A percentile compares a stretch with the other conserved stretches of the same genome.
Conservation (phyloP, 1,140 invertebrate species). For the Ptiloglossa arizonensis region DNA sequence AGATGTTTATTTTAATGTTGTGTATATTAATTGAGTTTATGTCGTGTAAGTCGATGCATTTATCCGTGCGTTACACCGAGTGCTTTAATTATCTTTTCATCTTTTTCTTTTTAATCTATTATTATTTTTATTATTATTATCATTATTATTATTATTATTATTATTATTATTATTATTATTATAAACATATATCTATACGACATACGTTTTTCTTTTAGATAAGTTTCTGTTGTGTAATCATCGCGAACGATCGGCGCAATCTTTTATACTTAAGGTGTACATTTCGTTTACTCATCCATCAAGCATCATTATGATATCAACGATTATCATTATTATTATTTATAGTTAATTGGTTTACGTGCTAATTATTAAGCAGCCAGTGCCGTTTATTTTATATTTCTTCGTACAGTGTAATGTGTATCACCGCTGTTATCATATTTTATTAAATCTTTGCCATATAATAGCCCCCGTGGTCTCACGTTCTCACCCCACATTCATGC, state of each 20-base stretch:
- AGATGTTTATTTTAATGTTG: slow-evolving; percentile 68
- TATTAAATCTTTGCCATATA: slow-evolving; percentile 76
- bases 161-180: slow-evolving; percentile 53
- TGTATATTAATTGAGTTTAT: slow-evolving; percentile 70
- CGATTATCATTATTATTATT: slow-evolving; percentile 56
- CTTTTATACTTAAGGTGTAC: slow-evolving; percentile 57
- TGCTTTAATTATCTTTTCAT: slow-evolving; percentile 67
- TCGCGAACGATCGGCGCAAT: slow-evolving; percentile 39
- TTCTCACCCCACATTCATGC: slow-evolving; percentile 13
- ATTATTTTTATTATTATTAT: slow-evolving; percentile 30
- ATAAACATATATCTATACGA: slow-evolving; percentile 38
- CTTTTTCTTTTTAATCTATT: slow-evolving; percentile 56
- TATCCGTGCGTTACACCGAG: slow-evolving; percentile 54
- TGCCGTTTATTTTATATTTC: slow-evolving; percentile 70
- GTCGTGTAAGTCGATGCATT: slow-evolving; percentile 55
- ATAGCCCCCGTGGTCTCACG: slow-evolving; percentile 54
- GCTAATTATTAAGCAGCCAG: slow-evolving; percentile 60
- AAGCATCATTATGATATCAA: slow-evolving; percentile 48
- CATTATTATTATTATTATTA: slow-evolving; percentile 50
- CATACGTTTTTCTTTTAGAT: slow-evolving; percentile 35
- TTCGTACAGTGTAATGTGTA: slow-evolving; percentile 65
- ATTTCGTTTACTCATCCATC: slow-evolving; percentile 52
- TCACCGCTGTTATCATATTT: slow-evolving; percentile 70
- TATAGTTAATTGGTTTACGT: slow-evolving; percentile 59
- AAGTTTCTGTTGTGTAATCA: slow-evolving; percentile 36